phyloP scores from a whole-genome alignment of 2,888 invertebrate genomes.

The Leucozona laternaria region DNA sequence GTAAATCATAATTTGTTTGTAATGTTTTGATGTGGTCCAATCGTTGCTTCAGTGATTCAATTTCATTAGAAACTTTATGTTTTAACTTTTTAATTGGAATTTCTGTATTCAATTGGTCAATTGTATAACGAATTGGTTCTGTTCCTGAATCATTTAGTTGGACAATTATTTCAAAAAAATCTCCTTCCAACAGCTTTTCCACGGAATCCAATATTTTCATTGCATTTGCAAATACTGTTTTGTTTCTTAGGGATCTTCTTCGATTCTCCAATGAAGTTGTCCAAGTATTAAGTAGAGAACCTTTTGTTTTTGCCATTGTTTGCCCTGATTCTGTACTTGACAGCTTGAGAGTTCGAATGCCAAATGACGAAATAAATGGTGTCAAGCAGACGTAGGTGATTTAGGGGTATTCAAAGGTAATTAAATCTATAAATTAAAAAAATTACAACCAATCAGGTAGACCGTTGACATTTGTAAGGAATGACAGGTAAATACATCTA shows the following conservation, averaged over 20 bases:
- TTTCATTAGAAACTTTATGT: neutral
- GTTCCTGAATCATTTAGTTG: neutral
- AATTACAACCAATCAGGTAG: neutral
- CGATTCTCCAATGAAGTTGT: slow-evolving; percentile 5
- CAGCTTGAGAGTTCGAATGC: neutral
- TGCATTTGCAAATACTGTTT: neutral
- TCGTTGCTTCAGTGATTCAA: neutral
- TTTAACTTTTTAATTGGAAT: neutral
- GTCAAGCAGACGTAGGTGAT: too few species aligned
- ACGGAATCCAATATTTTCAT: neutral
- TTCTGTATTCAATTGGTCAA: neutral
- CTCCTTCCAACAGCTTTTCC: slow-evolving; percentile 18
- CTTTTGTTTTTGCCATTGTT: neutral
- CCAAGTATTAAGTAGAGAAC: slow-evolving; percentile 1
- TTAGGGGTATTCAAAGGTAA: neutral
- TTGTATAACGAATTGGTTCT: slow-evolving; percentile 12
- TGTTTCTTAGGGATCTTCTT: slow-evolving; percentile 1
- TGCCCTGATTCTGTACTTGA: neutral
- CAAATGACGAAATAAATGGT: neutral
- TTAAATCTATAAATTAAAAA: too few species aligned
- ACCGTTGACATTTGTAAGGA: neutral
- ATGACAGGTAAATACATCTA: too few species aligned
- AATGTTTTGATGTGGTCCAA: slow-evolving; percentile 12
- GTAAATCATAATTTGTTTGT: neutral
- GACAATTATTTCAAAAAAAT: slow-evolving; percentile 27